Percentiles rank a stretch among this genome's conserved stretches.
Evolutionary conservation across 2,113 vertebrate species (phyloP).

Genomic region (Sceloporus undulatus): DNA sequence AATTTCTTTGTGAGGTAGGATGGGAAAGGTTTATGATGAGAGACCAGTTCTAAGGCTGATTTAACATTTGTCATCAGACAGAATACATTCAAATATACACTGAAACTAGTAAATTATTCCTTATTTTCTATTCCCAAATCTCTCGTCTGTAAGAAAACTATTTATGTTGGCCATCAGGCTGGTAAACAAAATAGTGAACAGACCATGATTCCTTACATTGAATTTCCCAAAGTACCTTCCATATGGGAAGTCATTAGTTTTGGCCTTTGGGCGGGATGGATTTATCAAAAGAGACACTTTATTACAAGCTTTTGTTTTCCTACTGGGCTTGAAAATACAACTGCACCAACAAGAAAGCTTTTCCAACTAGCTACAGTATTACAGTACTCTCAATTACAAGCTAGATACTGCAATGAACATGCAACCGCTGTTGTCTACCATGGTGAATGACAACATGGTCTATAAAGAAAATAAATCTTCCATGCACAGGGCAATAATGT

Average conservation of each 20-base stretch:
- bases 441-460: conserved; percentile 12
- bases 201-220: conserved; percentile 56
- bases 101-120: conserved; percentile 73
- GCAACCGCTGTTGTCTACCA: conserved; percentile 30
- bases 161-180: conserved; percentile 66
- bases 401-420: conserved; percentile 2
- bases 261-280: conserved; percentile 65
- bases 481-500: conserved; percentile 54
- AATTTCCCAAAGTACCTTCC: conserved; percentile 71
- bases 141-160: conserved; percentile 70
- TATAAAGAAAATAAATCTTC: conserved; percentile 25
- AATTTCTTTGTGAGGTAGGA: conserved; percentile 33
- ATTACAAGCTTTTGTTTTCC: conserved; percentile 54
- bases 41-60: conserved; percentile 75
- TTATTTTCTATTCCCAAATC: conserved; percentile 72
- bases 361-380: conserved; percentile 40
- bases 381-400: conserved; percentile 47
- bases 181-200: conserved; percentile 72
- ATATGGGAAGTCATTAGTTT: conserved; percentile 73
- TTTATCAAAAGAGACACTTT: conserved; percentile 73
- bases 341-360: conserved; percentile 51
- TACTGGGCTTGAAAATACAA: conserved; percentile 50
- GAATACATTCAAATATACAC: conserved; percentile 77
- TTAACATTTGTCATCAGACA: conserved; percentile 76
- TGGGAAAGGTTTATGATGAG: conserved; percentile 63